These are phyloP conservation scores for western clawed frog (Xenopus tropicalis) DNA, from an alignment of 2,113 vertebrate species.

Conservation along the genomic window DNA sequence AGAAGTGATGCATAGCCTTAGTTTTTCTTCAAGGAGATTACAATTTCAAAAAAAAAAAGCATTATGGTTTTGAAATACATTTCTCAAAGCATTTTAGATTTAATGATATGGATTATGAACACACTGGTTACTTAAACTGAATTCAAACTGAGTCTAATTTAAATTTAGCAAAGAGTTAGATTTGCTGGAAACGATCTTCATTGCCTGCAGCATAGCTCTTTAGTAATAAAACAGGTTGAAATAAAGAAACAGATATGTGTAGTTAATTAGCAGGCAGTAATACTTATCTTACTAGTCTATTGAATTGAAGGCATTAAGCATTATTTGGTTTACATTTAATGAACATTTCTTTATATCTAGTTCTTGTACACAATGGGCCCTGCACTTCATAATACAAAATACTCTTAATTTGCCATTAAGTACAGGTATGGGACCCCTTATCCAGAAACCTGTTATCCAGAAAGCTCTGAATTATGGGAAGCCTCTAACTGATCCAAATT, in stretches of 20 bases:
- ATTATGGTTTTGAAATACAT: conserved; percentile 16
- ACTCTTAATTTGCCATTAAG: too few relatives aligned
- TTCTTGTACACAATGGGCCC: too few relatives aligned
- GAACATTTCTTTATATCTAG: too few relatives aligned
- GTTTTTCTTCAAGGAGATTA: conserved; percentile 16
- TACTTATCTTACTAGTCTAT: too few relatives aligned
- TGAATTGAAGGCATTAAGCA: too few relatives aligned
- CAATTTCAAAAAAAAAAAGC: conserved; percentile 24
- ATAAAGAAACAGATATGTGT: neutral
- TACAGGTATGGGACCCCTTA: too few relatives aligned
- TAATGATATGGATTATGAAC: conserved; percentile 18
- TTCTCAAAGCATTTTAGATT: conserved; percentile 1
- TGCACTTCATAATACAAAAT: too few relatives aligned
- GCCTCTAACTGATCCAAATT: too few relatives aligned
- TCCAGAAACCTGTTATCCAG: too few relatives aligned
- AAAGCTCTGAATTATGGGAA: too few relatives aligned
- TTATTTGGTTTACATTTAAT: too few relatives aligned
- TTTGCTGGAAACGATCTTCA: neutral
- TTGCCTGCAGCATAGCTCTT: conserved; percentile 5
- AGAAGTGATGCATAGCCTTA: neutral
- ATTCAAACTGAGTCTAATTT: conserved; percentile 2
- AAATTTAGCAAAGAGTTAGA: conserved; percentile 2
- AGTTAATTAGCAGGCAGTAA: neutral
- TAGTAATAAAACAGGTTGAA: conserved; percentile 14
- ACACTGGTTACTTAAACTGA: conserved; percentile 16